phyloP scores from a whole-genome alignment of 2,797 vertebrate species.

The Tachyglossus aculeatus region DNA sequence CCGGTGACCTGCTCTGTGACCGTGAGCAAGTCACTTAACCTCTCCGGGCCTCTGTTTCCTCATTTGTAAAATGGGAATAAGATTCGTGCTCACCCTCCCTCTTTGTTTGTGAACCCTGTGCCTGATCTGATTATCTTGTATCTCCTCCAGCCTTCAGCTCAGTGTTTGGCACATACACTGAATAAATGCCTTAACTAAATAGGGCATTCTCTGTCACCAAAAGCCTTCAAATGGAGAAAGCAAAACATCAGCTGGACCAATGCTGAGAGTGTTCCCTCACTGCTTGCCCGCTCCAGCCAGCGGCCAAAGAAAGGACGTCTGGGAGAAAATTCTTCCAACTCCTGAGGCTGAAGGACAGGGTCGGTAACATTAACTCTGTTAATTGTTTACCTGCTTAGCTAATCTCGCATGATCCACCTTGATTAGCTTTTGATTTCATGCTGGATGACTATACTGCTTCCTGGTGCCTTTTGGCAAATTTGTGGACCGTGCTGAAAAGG shows the following conservation, averaged over 20 bases:
- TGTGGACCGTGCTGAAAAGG: conserved; percentile 76
- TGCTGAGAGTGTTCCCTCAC: rapidly evolving
- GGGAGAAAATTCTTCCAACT: conserved; percentile 40
- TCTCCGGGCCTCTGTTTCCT: too few species aligned
- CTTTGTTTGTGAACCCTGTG: too few species aligned
- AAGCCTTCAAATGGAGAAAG: not conserved
- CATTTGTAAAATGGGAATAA: too few species aligned
- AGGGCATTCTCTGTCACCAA: too few species aligned
- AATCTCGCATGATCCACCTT: conserved; percentile 59
- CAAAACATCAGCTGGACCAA: not conserved
- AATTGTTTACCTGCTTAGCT: conserved; percentile 67
- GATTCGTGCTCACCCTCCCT: too few species aligned
- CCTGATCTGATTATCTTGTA: too few species aligned
- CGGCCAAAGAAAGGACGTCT: conserved; percentile 5
- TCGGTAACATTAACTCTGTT: conserved; percentile 55
- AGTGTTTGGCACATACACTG: too few species aligned
- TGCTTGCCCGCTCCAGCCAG: too few species aligned
- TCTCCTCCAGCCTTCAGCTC: too few species aligned
- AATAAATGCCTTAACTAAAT: too few species aligned
- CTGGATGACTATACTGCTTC: conserved; percentile 67
- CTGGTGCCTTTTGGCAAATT: conserved; percentile 61
- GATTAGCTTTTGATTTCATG: conserved; percentile 77
- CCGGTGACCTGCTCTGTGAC: too few species aligned
- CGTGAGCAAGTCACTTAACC: too few species aligned
- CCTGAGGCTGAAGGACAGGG: conserved; percentile 61